These are phyloP conservation scores for Dryoscopus gambensis DNA, from an alignment of 2,113 vertebrate genomes.

Conservation along the genomic window DNA sequence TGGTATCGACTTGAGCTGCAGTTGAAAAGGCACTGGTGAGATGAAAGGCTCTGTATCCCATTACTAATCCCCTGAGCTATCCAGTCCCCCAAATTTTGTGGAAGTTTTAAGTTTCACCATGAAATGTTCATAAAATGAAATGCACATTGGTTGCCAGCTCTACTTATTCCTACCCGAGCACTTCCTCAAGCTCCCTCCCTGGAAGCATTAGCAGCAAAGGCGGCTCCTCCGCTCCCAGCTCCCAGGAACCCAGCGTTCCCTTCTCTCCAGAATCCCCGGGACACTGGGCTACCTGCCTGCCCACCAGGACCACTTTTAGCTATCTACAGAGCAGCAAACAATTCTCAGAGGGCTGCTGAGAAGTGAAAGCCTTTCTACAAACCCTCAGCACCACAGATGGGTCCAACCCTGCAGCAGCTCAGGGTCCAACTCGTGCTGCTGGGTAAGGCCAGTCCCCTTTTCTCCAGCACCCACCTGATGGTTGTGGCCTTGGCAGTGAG, in stretches of 20 bases:
- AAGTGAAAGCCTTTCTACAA: background rate
- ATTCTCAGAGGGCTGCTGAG: background rate
- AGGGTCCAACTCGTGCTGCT: background rate
- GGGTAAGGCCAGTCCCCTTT: background rate
- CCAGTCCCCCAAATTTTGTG: constrained; percentile 64
- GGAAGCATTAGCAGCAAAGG: background rate
- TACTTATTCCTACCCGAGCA: constrained; percentile 13
- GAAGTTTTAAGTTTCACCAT: constrained; percentile 72
- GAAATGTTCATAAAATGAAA: constrained; percentile 70
- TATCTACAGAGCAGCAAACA: background rate
- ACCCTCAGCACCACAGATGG: background rate
- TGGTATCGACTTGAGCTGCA: constrained; percentile 56
- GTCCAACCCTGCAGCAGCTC: background rate
- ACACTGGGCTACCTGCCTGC: background rate
- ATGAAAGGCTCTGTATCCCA: constrained; percentile 67
- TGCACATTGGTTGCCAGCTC: constrained; percentile 63
- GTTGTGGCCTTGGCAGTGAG: background rate
- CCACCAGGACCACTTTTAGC: background rate
- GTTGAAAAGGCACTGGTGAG: constrained; percentile 60
- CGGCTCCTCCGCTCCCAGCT: background rate
- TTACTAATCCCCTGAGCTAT: constrained; percentile 70
- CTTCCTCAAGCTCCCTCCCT: constrained; percentile 13
- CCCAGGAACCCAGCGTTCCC: accelerated
- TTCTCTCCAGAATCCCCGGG: background rate
- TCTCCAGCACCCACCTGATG: background rate